Conservation (phyloP, 92 coral and sea anemone genomes). For the Bergia sp. region DNA sequence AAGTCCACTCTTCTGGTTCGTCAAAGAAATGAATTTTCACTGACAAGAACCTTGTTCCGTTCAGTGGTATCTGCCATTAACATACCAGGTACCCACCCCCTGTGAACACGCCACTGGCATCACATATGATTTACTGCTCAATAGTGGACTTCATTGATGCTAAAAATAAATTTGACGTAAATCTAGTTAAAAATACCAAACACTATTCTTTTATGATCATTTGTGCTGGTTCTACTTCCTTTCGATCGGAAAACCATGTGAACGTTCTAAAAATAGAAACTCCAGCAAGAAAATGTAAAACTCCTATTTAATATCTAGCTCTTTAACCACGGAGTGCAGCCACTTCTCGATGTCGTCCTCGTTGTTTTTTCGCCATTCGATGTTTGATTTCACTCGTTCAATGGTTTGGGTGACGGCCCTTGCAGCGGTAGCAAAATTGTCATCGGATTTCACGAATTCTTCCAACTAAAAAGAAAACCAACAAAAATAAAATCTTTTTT, state of each 20-base stretch:
- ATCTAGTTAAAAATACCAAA: not conserved
- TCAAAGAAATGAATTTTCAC: too few relatives aligned
- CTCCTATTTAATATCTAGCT: constrained; percentile 22
- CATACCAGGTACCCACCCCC: not conserved
- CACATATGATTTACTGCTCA: too few relatives aligned
- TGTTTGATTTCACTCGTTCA: constrained; percentile 45
- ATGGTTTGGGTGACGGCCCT: constrained; percentile 42
- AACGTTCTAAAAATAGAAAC: too few relatives aligned
- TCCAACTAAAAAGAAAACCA: constrained; percentile 12
- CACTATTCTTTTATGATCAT: too few relatives aligned
- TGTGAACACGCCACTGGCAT: not conserved
- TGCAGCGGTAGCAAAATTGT: constrained; percentile 47
- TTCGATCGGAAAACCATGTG: not conserved
- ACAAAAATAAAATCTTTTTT: not conserved
- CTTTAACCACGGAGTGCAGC: constrained; percentile 13
- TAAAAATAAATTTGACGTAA: not conserved
- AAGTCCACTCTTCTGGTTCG: too few relatives aligned
- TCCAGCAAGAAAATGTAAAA: not conserved
- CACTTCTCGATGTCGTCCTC: constrained; percentile 52
- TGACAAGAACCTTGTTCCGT: too few relatives aligned
- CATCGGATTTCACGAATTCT: constrained; percentile 24
- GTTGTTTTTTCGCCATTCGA: constrained; percentile 54
- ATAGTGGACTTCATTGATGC: not conserved
- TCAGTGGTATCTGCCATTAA: too few relatives aligned
- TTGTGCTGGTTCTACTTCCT: not conserved